These are phyloP conservation scores for Coleophora flavipennella DNA, from an alignment of 2,888 invertebrate genomes.

Conservation along the genomic window DNA sequence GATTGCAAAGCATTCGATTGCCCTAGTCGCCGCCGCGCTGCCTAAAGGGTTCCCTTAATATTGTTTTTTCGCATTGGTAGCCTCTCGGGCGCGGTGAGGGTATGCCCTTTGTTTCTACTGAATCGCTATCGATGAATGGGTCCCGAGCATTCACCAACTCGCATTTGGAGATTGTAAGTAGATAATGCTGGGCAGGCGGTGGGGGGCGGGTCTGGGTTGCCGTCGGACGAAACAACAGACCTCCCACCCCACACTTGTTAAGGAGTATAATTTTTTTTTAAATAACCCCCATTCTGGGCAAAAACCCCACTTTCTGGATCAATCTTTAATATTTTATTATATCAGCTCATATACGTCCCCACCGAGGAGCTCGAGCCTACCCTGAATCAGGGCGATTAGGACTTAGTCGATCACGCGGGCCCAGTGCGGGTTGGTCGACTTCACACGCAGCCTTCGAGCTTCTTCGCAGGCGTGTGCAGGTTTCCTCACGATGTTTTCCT, in stretches of 20 bases:
- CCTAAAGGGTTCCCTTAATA: conserved; percentile 62
- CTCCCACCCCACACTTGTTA: conserved; percentile 37
- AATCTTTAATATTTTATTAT: neutral
- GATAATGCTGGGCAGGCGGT: conserved; percentile 58
- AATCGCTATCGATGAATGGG: conserved; percentile 63
- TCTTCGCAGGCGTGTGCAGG: too few relatives aligned
- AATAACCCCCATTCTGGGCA: too few relatives aligned
- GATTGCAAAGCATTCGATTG: conserved; percentile 70
- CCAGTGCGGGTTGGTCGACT: too few relatives aligned
- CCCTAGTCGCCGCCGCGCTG: conserved; percentile 40
- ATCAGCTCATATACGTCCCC: too few relatives aligned
- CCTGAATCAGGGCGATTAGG: too few relatives aligned
- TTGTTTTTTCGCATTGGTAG: conserved; percentile 51
- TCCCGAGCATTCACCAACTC: conserved; percentile 51
- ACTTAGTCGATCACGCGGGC: too few relatives aligned
- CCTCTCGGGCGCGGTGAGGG: conserved; percentile 59
- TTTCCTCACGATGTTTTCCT: too few relatives aligned
- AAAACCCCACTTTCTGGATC: too few relatives aligned
- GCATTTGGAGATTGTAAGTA: conserved; percentile 57
- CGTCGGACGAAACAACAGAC: conserved; percentile 53
- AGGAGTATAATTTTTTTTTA: neutral
- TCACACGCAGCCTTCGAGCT: too few relatives aligned
- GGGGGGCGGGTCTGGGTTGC: conserved; percentile 47
- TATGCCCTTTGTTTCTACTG: conserved; percentile 65
- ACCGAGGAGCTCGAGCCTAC: too few relatives aligned